Percentiles rank a stretch among this genome's conserved stretches.
These are phyloP conservation scores for Pseudotriccus pelzelni DNA, from an alignment of 2,797 vertebrate species.

Conservation along the genomic window DNA sequence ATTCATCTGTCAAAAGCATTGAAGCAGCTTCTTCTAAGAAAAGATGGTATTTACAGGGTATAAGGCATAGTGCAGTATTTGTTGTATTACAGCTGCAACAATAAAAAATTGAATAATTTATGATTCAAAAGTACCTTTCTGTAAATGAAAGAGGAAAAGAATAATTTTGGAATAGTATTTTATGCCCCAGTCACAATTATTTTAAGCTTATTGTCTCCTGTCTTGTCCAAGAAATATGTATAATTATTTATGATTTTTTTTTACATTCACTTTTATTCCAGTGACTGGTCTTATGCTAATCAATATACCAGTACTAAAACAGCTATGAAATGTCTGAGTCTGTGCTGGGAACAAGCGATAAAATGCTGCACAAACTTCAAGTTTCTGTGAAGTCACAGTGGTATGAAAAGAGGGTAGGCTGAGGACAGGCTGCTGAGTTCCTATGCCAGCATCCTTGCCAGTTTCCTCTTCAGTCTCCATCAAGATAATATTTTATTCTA, in stretches of 20 bases:
- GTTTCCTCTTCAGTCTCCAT: background rate
- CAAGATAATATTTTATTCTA: background rate
- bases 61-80: background rate
- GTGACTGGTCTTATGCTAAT: background rate
- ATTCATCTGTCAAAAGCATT: background rate
- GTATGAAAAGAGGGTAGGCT: background rate
- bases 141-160: background rate
- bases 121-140: background rate
- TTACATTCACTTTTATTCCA: background rate
- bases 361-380: background rate
- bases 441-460: background rate
- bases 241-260: background rate
- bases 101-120: background rate
- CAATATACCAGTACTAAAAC: background rate
- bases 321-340: background rate
- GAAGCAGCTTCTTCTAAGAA: background rate
- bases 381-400: background rate
- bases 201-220: background rate
- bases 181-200: background rate
- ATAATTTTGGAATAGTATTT: background rate
- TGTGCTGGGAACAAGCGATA: background rate
- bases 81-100: background rate
- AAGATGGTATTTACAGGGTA: background rate
- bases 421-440: background rate
- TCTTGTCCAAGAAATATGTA: background rate